A percentile compares a stretch with the other conserved stretches of the same genome.
phyloP scores from a whole-genome alignment of 2,888 invertebrate species.

The Myathropa florea region DNA sequence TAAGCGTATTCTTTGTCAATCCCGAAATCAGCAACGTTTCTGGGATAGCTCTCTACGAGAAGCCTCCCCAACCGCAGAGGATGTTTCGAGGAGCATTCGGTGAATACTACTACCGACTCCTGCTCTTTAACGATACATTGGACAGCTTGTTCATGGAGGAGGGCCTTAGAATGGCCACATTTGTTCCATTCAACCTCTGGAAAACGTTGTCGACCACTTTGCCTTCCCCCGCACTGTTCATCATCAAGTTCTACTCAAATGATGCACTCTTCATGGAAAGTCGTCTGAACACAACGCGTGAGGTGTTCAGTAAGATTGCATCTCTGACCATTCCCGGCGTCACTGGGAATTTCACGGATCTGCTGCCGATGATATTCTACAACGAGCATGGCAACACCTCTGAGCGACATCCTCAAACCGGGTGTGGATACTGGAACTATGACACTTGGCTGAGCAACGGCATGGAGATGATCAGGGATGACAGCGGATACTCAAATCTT shows the following conservation, averaged over 20 bases:
- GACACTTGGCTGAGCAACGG: slow-evolving; percentile 83
- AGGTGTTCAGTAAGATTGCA: slow-evolving; percentile 82
- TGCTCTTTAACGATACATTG: slow-evolving; percentile 80
- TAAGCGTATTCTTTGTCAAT: slow-evolving; percentile 78
- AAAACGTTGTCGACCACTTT: slow-evolving; percentile 62
- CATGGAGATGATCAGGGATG: slow-evolving; percentile 77
- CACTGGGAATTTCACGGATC: slow-evolving; percentile 72
- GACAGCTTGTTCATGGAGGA: slow-evolving; percentile 80
- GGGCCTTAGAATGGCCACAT: slow-evolving; percentile 82
- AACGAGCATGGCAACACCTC: neutral
- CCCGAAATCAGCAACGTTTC: slow-evolving; percentile 76
- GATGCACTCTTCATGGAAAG: slow-evolving; percentile 83
- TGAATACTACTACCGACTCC: slow-evolving; percentile 76
- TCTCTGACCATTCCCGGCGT: slow-evolving; percentile 84
- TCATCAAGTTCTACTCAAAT: slow-evolving; percentile 82
- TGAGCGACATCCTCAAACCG: slow-evolving; percentile 70
- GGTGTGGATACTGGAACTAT: slow-evolving; percentile 85
- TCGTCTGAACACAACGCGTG: slow-evolving; percentile 74
- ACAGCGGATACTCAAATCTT: slow-evolving; percentile 73
- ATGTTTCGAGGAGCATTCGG: slow-evolving; percentile 55
- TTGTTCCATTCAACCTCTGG: slow-evolving; percentile 81
- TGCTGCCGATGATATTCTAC: slow-evolving; percentile 46
- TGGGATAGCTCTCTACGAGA: slow-evolving; percentile 76
- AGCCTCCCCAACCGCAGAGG: neutral
- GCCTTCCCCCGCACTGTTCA: slow-evolving; percentile 78